Percentiles rank a stretch among this genome's conserved stretches.
phyloP scores from a whole-genome alignment of 2,888 invertebrate species.

The Melanargia galathea region DNA sequence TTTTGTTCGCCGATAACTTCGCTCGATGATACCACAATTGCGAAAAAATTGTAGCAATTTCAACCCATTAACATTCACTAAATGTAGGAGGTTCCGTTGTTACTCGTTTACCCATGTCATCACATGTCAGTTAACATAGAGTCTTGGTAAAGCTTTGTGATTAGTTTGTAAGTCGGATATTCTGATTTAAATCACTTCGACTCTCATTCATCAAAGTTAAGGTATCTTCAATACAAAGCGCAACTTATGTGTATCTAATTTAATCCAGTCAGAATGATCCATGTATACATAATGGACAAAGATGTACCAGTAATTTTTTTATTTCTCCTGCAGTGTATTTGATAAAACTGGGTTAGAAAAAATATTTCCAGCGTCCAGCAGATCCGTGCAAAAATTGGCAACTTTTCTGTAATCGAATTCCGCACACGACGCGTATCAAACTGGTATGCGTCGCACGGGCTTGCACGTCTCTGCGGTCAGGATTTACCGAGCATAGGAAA shows the following conservation, averaged over 20 bases:
- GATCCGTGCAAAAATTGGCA: not conserved
- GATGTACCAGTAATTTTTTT: not conserved
- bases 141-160: constrained; percentile 32
- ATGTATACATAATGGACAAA: not conserved
- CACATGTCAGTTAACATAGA: constrained; percentile 26
- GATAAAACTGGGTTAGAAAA: too few species aligned
- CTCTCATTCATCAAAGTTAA: constrained; percentile 5
- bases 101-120: constrained; percentile 30
- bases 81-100: constrained; percentile 22
- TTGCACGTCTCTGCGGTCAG: constrained; percentile 66
- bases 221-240: not conserved
- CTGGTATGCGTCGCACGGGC: constrained; percentile 54
- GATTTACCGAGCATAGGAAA: constrained; percentile 71
- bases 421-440: constrained; percentile 40
- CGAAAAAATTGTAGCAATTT: constrained; percentile 53
- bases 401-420: constrained; percentile 70
- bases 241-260: not conserved
- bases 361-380: too few species aligned
- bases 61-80: constrained; percentile 8
- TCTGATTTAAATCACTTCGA: constrained; percentile 9
- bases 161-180: constrained; percentile 32
- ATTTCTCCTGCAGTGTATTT: too few species aligned
- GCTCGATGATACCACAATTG: constrained; percentile 56
- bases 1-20: constrained; percentile 66
- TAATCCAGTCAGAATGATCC: not conserved